Base-by-base conservation (phyloP, 1,140 invertebrate species). In the Drosophila guanche region DNA sequence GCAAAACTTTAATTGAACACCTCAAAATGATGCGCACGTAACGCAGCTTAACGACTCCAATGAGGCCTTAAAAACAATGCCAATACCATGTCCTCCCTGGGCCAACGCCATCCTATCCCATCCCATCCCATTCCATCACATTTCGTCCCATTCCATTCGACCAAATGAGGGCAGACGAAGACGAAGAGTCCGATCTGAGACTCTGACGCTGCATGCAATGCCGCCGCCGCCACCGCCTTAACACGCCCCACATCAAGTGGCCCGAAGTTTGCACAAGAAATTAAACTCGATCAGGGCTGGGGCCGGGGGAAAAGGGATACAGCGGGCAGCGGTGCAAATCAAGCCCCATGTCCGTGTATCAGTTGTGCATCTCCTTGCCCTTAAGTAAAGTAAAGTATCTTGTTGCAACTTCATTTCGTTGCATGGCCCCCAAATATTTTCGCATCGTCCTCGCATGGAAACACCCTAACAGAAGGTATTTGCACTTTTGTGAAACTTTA, bases 361-460 rank as follows among this genome's bases (percentile, higher is more conserved):
- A 72, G 83, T 86, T 86, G 83, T 79, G 84, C 83, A 86, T 86
- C 83, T 88, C 76, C 75, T 83, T 83, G 83, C 83, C 83, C 83
- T 86, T 88, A 88, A 86, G 83, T 86, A 86, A 86, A 86, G 83
- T 86, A 86, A 86, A 86, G 83, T 86, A 86, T 88, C 78, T 86
- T 88, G 83, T 86, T 86, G 83, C 83, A 86, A 86, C 83, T 86
- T 86, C 74, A 86, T 86, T 86, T 86, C 78, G 75, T 88, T 68
- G 81, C 81, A 81, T 76, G 81, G 81, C 73, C 83, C 76, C 83
- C 73, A 77, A 88, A 86, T 83, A 88, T 86, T 88, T 86, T 88
- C 66, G 63, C 79, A 63, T 79, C 56, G 61, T 55, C 74, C 69
- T 56, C 27, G 50, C 7, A 23, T 54, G 14, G 2, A 14, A 46